Base-by-base conservation (phyloP, 2,797 vertebrate species). In the Neosilurus mollespiculum region DNA sequence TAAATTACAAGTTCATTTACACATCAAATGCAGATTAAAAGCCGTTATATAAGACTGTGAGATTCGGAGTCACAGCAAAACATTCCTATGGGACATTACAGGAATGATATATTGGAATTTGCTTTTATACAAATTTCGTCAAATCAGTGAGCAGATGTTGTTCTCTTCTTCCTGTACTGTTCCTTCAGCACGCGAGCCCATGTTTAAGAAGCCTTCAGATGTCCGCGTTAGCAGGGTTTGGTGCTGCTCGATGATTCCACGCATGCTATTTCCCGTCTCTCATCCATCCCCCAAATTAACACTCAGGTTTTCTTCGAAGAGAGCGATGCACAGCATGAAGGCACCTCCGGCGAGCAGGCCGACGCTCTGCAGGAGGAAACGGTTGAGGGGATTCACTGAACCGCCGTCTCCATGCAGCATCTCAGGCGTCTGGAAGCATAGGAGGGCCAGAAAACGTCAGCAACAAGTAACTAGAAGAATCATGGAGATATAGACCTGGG, bases 301-400 rank as follows among this genome's bases (percentile, higher is more conserved):
- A 0, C 81, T 88, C 10, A 96, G 85, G 69, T 88, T 87, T 1
- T 93, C 94, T 89, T 96, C 95, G 65, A 95, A 91, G n/a, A 96
- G 89, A 18, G 95, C 94, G 5, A 96, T 94, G 89, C 93, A 91
- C 73, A 95, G 56, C 95, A 96, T 96, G 90, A 95, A 88, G 80
- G 87, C 78, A 0, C 91, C 90, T 22, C 96, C 96, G 72, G 92
- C 85, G 79, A 95, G 88, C 87, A 96, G 91, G 1, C 96, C 95
- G 62, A 86, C n/a, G 84, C 91, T 94, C 89, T 83, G 94, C 90
- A 93, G 93, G 37, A 90, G 2, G 86, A 89, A 94, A 43, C 88
- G 88, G 83, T 80, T 79, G 83, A 91, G 80, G 43, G 89, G 65
- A 12, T 70, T 80, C 54, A 65, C 54, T 26, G 86, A 78, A 0